Conservation (phyloP, 2,888 invertebrate genomes). For the Lochmaea crataegi region DNA sequence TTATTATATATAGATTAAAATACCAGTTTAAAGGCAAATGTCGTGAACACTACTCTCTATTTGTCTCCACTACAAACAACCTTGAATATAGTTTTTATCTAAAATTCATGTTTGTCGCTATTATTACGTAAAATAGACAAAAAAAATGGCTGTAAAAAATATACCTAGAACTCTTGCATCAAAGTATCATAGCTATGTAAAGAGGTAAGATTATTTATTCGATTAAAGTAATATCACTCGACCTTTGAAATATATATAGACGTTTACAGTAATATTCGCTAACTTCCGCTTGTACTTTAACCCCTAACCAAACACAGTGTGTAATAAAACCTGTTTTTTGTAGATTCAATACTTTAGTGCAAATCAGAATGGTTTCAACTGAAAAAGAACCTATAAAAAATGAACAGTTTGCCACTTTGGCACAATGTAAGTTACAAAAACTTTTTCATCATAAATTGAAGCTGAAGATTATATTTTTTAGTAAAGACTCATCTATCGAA, state of each 20-base stretch:
- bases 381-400: conserved; percentile 3
- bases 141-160: conserved; percentile 23
- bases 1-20: too few species aligned
- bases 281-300: not conserved
- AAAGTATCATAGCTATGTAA: not conserved
- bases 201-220: conserved; percentile 18
- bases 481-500: conserved; percentile 42
- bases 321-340: conserved; percentile 1
- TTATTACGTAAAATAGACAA: not conserved
- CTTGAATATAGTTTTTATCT: not conserved
- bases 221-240: conserved; percentile 3
- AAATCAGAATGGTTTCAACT: conserved; percentile 21
- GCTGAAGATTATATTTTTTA: conserved; percentile 8
- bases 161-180: conserved; percentile 4
- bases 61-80: not conserved
- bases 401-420: conserved; percentile 24
- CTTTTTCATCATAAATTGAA: not conserved
- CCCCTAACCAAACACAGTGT: not conserved
- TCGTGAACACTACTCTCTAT: not conserved
- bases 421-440: conserved; percentile 33
- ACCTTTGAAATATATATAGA: conserved; percentile 18
- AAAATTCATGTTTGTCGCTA: not conserved
- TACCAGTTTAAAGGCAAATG: too few species aligned
- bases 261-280: not conserved
- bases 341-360: conserved; percentile 6